Evolutionary conservation across 1,140 invertebrate species (phyloP).

Genomic region (Zaprionus vittiger): DNA sequence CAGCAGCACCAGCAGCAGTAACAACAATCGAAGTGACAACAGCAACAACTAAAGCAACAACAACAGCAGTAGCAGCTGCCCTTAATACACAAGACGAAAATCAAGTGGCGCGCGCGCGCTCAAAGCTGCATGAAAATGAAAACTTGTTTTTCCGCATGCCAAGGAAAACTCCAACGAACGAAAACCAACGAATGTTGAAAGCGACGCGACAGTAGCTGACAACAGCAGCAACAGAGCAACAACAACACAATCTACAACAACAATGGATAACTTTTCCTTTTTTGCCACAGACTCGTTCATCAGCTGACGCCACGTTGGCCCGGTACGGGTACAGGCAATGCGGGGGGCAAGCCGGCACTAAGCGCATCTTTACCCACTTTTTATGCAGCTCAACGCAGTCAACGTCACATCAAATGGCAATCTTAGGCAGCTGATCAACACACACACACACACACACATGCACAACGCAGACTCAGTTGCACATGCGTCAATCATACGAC

Average conservation of each 20-base stretch:
- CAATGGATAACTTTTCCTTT: slow-evolving; percentile 69
- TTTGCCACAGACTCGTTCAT: slow-evolving; percentile 49
- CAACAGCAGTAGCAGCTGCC: slow-evolving; percentile 26
- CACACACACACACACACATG: slow-evolving; percentile 13
- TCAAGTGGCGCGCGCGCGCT: slow-evolving; percentile 51
- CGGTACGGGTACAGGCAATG: not conserved
- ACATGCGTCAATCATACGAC: slow-evolving; percentile 64
- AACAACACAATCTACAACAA: slow-evolving; percentile 9
- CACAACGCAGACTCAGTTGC: slow-evolving; percentile 2
- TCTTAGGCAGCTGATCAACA: slow-evolving; percentile 40
- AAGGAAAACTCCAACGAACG: slow-evolving; percentile 40
- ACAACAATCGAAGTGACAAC: slow-evolving; percentile 12
- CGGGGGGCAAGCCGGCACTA: slow-evolving; percentile 15
- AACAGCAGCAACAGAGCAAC: slow-evolving; percentile 13
- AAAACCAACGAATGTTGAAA: slow-evolving; percentile 45
- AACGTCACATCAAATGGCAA: slow-evolving; percentile 57
- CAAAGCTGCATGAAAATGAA: slow-evolving; percentile 67
- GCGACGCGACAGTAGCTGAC: slow-evolving; percentile 31
- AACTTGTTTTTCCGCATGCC: slow-evolving; percentile 80
- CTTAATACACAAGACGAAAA: slow-evolving; percentile 54
- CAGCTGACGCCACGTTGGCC: slow-evolving; percentile 29
- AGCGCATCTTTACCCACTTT: slow-evolving; percentile 79
- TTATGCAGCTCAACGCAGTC: slow-evolving; percentile 40
- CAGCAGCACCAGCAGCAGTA: not conserved
- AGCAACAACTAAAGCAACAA: slow-evolving; percentile 10